phyloP scores from a whole-genome alignment of 2,113 vertebrate genomes.

The Hucho hucho region DNA sequence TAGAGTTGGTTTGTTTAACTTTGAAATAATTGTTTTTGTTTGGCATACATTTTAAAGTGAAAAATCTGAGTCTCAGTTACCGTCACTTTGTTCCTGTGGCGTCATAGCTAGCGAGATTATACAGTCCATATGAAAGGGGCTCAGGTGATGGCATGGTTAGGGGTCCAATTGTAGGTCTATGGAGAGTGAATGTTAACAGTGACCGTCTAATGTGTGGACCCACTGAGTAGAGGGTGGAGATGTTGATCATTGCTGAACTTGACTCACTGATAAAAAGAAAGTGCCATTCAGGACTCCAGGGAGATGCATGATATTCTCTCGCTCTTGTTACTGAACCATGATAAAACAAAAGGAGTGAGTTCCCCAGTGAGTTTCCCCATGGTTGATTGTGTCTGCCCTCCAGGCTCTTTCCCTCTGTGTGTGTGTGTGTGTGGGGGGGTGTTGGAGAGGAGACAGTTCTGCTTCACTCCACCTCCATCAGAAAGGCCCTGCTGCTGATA shows the following conservation, averaged over 20 bases:
- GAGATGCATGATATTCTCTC: not conserved
- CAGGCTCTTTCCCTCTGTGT: slow-evolving; percentile 26
- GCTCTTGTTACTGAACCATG: slow-evolving; percentile 31
- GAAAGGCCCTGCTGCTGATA: slow-evolving; percentile 24
- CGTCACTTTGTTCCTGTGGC: no score
- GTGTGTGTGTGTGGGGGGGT: slow-evolving; percentile 18
- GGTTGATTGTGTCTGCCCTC: slow-evolving; percentile 47
- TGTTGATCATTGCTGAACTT: not conserved
- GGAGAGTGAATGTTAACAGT: not conserved
- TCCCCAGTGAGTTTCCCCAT: slow-evolving; percentile 16
- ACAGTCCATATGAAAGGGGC: not conserved
- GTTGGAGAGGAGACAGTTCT: slow-evolving; percentile 13
- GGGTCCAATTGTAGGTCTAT: not conserved
- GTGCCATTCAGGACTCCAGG: not conserved
- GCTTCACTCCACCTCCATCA: slow-evolving; percentile 19
- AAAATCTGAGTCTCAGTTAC: no score
- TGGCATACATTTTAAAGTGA: no score
- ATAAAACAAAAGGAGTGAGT: slow-evolving; percentile 42
- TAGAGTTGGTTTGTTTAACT: no score
- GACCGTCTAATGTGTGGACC: not conserved
- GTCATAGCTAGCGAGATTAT: not conserved
- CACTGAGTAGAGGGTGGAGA: not conserved
- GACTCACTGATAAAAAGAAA: not conserved
- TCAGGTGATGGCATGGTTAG: not conserved
- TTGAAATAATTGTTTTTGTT: no score